Evolutionary conservation across 2,113 vertebrate species (phyloP), one percentile per base, ranked within the genome.

Genomic region (Clarias macrocephalus): DNA sequence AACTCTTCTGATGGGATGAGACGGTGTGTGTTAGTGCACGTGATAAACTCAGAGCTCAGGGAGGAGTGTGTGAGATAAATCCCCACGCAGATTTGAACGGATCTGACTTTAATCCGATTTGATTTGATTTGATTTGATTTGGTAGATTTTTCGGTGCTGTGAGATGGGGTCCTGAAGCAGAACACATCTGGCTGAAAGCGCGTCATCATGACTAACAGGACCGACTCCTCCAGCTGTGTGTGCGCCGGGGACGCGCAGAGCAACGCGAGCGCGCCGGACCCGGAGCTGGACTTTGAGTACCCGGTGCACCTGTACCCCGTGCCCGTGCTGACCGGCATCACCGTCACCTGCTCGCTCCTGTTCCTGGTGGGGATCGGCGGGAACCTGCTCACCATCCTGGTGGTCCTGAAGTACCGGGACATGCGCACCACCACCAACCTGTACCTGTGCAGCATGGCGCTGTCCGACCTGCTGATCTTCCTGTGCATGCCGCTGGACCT

Each of bases 391-490:
- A 99, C 98, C 48, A 96, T 99, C 90, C 83, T 99, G 93, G 97
- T 98, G 91, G 97, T 99, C 88, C 95, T 95, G 0, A 96, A 96
- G 89, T 98, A 96, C 93, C 95, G 96, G 82, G 96, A 98, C 92
- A 97, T 99, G 96, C 96, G 97, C 88, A 98, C 97, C 60, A 99
- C 98, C 89, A 99, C 97, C 87, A 99, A 99, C 95, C 93, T 99
- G 80, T 99, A 99, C 94, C 94, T 99, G 90, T 98, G 96, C 90
- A 99, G 97, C 94, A 98, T 99, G 98, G 98, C 98, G 5, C 96
- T 98, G 76, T 99, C 98, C 0, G 98, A 99, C 93, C 93, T 99
- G 57, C 94, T 99, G 70, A 98, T 99, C 89, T 98, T 99, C 89
- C 93, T 98, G 80, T 99, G 98, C 90, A 97, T 99, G 98, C 98